Evolutionary conservation across 2,888 invertebrate species (phyloP).

Genomic region (Pedicia rivosa): DNA sequence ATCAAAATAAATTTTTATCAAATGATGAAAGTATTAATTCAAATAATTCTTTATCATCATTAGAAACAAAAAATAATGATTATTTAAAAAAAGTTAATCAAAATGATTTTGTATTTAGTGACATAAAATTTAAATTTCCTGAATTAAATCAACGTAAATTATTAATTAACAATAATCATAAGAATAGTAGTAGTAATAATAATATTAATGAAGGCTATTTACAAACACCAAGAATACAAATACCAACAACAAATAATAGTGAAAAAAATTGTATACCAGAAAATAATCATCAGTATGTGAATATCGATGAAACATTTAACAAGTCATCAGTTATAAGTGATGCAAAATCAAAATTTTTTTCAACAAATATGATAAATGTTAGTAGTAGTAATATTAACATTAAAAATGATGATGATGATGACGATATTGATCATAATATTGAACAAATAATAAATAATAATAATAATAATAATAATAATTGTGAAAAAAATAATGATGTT

Average conservation of each 20-base stretch:
- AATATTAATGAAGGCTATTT: background rate
- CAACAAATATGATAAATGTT: too few relatives aligned
- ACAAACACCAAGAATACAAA: background rate
- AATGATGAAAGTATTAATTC: background rate
- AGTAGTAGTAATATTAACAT: background rate
- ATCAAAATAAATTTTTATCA: background rate
- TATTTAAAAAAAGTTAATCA: background rate
- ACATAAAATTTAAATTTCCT: slow-evolving; percentile 11
- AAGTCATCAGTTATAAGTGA: slow-evolving; percentile 27
- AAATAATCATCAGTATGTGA: slow-evolving; percentile 9
- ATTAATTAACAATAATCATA: too few relatives aligned
- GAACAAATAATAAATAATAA: background rate
- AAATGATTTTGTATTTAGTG: slow-evolving; percentile 10
- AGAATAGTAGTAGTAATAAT: slow-evolving; percentile 1
- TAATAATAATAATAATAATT: slow-evolving; percentile 3
- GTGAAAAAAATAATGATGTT: background rate
- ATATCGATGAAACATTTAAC: slow-evolving; percentile 16
- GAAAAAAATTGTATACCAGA: background rate
- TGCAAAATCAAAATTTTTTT: slow-evolving; percentile 29
- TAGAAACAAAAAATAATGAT: slow-evolving; percentile 1
- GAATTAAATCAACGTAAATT: slow-evolving; percentile 3
- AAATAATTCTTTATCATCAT: background rate
- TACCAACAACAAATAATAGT: background rate
- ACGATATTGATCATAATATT: background rate
- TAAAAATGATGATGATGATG: background rate